phyloP scores from a whole-genome alignment of 2,113 vertebrate genomes.

The Maccullochella peelii region DNA sequence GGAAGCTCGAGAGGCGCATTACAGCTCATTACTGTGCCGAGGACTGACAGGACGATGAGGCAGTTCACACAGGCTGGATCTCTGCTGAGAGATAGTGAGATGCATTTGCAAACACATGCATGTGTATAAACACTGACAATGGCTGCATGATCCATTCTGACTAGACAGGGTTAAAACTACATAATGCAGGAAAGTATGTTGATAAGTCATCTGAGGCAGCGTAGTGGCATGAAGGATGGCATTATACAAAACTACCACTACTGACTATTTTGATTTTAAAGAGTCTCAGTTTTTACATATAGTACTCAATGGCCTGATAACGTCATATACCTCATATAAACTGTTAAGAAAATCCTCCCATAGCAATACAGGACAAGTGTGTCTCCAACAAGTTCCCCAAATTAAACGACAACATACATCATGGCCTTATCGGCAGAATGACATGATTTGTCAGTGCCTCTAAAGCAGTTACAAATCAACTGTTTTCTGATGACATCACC shows the following conservation, averaged over 20 bases:
- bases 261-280: background rate
- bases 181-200: conserved; percentile 3
- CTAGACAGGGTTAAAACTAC: conserved; percentile 18
- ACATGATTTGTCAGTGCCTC: background rate
- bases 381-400: too few species aligned
- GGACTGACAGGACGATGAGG: conserved; percentile 40
- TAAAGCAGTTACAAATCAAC: background rate
- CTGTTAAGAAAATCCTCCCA: too few species aligned
- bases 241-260: background rate
- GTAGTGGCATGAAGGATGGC: background rate
- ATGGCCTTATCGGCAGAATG: background rate
- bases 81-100: conserved; percentile 18
- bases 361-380: too few species aligned
- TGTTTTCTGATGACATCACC: background rate
- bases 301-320: background rate
- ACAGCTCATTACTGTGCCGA: conserved; percentile 54
- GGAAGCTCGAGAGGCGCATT: conserved; percentile 23
- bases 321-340: background rate
- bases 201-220: background rate
- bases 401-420: too few species aligned
- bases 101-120: conserved; percentile 18
- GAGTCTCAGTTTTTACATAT: background rate
- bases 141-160: background rate
- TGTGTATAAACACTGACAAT: conserved; percentile 19
- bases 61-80: conserved; percentile 39